Base-by-base conservation (phyloP, 2,797 vertebrate genomes). In the Syngnathus acus region DNA sequence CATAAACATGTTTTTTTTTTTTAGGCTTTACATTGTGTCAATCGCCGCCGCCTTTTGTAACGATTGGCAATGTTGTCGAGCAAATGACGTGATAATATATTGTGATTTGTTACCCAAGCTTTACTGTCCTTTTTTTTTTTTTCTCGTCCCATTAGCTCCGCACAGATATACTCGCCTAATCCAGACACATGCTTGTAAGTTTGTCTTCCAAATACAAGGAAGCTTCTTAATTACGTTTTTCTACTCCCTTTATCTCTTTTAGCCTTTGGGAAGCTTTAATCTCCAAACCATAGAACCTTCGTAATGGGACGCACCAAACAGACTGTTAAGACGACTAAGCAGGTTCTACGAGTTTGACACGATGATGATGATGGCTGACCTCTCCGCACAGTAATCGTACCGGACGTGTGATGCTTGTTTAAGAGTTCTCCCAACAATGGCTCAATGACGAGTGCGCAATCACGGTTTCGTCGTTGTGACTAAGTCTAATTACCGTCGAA, bases 71-170 rank as follows among this genome's bases (percentile, higher is more conserved):
- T 77, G 6, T 58, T 65, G 55, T 84, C 64, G 80, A 71, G 68
- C 78, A 77, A 65, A 74, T 86, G 72, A 85, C 62, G 81, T 21
- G 84, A 84, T 89, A 88, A 90, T 90, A 90, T 89, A 90, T 89
- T 84, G 67, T 65, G 63, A 73, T 75, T 81, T 70, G 6, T 26
- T 45, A 68, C 40, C 65, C 68, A 70, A 48, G 13, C n/a, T 45
- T 68, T 23, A 26, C 1, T 23, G 1, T 50, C 2, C 55, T 19
- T 64, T n/a, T 17, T 9, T 14, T 63, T 16, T 9, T 55, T 32
- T 21, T n/a, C 37, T 17, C 67, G 61, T 48, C 65, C 32, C 43
- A 58, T 74, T 68, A 58, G 65, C 70, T 68, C 39, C 71, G 75
- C 75, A 75, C 73, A 66, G 71, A 78, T 81, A 64, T 66, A 74